Conservation (phyloP, 2,888 invertebrate genomes). For the Acrobasis suavella region DNA sequence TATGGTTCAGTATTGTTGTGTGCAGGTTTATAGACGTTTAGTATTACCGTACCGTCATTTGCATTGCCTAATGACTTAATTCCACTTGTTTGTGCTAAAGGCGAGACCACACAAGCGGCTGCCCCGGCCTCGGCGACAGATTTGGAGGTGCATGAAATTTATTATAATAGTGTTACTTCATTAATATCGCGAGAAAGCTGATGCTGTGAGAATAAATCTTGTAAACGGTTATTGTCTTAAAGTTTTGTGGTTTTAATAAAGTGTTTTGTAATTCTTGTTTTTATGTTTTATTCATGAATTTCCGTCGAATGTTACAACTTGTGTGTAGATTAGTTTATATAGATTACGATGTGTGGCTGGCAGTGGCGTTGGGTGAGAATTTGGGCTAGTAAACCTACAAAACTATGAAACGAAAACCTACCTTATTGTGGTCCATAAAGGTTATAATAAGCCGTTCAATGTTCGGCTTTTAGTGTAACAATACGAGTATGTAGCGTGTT, state of each 20-base stretch:
- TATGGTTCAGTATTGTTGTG: not conserved
- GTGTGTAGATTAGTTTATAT: too few species aligned
- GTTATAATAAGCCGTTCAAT: too few species aligned
- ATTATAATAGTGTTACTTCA: conserved; percentile 11
- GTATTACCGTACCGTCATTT: conserved; percentile 49
- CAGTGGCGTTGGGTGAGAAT: too few species aligned
- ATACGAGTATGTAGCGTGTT: too few species aligned
- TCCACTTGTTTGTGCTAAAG: conserved; percentile 36
- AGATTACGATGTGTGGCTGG: too few species aligned
- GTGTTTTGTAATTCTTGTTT: not conserved
- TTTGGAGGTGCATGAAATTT: conserved; percentile 14
- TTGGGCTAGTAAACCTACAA: too few species aligned
- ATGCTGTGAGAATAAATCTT: conserved; percentile 8
- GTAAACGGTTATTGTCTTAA: not conserved
- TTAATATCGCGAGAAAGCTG: conserved; percentile 13
- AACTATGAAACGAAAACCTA: too few species aligned
- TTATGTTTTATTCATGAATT: conserved; percentile 3
- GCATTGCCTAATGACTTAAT: conserved; percentile 68
- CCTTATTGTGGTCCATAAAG: too few species aligned
- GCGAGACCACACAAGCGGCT: conserved; percentile 51
- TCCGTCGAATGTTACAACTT: not conserved
- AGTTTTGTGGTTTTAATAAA: not conserved
- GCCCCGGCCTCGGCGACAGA: conserved; percentile 24
- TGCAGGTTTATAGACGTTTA: not conserved
- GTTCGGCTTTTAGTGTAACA: too few species aligned